Conservation (phyloP, 2,113 vertebrate genomes). For the Picathartes gymnocephalus region DNA sequence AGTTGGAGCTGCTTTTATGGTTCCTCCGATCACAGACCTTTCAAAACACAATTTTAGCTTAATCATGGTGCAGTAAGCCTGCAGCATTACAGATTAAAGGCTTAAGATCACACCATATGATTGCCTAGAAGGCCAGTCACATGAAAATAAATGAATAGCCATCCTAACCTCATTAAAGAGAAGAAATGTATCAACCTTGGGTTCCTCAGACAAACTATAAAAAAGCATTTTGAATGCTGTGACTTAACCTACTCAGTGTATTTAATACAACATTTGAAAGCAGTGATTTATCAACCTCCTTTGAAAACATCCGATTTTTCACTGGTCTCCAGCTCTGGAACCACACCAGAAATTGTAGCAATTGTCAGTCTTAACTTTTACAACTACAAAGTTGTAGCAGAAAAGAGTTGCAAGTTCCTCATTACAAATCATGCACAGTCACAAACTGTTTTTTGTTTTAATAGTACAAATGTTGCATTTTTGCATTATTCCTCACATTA, state of each 20-base stretch:
- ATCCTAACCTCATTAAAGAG: neutral
- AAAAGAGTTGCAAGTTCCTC: neutral
- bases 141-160: neutral
- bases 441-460: neutral
- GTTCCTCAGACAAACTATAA: neutral
- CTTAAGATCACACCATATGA: neutral
- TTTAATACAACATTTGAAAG: neutral
- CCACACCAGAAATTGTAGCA: neutral
- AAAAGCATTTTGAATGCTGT: neutral
- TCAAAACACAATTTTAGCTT: constrained; percentile 25
- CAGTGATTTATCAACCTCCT: neutral
- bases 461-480: neutral
- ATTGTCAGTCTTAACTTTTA: neutral
- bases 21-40: neutral
- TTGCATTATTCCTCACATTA: neutral
- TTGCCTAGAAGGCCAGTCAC: neutral
- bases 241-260: neutral
- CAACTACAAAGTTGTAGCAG: neutral
- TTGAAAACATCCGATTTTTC: neutral
- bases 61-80: neutral
- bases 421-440: neutral
- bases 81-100: neutral
- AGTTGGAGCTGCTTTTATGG: neutral
- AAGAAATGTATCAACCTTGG: neutral
- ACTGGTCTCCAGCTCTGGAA: neutral